Evolutionary conservation across 2,113 vertebrate species (phyloP), one percentile per base, ranked within the genome.

Genomic region (Noturus placidus): DNA sequence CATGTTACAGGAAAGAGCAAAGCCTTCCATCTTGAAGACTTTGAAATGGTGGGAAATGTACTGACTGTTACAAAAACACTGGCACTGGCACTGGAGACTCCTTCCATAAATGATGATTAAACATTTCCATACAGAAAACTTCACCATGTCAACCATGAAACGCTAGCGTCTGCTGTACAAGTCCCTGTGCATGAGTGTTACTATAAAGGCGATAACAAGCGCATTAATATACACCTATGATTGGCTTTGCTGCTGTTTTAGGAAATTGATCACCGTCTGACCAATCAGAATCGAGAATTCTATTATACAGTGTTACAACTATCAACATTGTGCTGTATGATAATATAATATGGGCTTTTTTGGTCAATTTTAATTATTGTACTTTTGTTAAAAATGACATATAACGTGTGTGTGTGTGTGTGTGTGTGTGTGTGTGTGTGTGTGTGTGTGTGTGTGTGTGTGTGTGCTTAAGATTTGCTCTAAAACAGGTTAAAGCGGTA

Each of bases 371-470:
- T 20, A 22, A 42, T 22, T 0, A 22, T 38, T 14, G 65, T 11
- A 78, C 76, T 78, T 56, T 57, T 81, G 52, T 54, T 15, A 54
- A 56, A 79, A 79, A 69, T 69, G n/a, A 69, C n/a, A n/a, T 14
- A 63, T 27, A 4, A 20, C 35, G 27, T 56, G 20, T 77, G 74
- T 82, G 79, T 20, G 50, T 70, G 27, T 54, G 27, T 72, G 7
- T 57, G 14, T 70, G 42, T 84, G 30, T 13, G 50, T 52, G 52
- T 52, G 67, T 72, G n/a, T 56, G 27, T 72, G 6, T 57, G 50
- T 70, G 27, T 54, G 27, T 72, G 7, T 57, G 14, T 70, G 42
- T 84, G 30, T 13, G 50, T 52, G 52, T 52, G 67, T 72, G n/a
- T 56, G 27, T 72, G 6, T 57, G 65, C 56, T 27, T n/a, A 2